phyloP scores from a whole-genome alignment of 2,113 vertebrate genomes.

The Lanius collurio region DNA sequence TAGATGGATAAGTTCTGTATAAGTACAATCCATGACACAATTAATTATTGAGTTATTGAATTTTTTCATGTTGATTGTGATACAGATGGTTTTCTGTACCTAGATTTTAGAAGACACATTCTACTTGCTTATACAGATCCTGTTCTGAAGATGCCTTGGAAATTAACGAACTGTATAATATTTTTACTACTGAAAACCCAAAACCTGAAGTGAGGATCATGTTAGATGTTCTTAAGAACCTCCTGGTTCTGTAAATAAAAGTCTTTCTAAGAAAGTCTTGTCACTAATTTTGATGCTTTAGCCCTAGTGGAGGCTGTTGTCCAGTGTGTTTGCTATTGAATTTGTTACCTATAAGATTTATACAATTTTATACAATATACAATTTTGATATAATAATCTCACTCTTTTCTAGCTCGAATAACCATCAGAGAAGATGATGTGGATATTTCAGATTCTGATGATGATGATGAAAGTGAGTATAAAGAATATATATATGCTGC shows the following conservation, averaged over 20 bases:
- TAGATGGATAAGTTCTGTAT: neutral
- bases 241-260: neutral
- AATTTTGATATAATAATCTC: neutral
- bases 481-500: neutral
- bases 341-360: neutral
- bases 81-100: neutral
- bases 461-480: slow-evolving; percentile 91
- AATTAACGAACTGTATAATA: neutral
- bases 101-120: neutral
- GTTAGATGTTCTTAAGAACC: neutral
- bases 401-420: slow-evolving; percentile 79
- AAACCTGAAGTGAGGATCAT: neutral
- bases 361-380: neutral
- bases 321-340: neutral
- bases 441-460: slow-evolving; percentile 92
- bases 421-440: slow-evolving; percentile 86
- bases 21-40: neutral
- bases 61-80: neutral
- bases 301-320: neutral
- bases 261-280: neutral
- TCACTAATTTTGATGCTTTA: neutral
- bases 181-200: neutral
- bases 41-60: neutral
- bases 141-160: neutral
- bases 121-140: neutral